phyloP scores from a whole-genome alignment of 2,113 vertebrate species.

The Phoenicopterus ruber region DNA sequence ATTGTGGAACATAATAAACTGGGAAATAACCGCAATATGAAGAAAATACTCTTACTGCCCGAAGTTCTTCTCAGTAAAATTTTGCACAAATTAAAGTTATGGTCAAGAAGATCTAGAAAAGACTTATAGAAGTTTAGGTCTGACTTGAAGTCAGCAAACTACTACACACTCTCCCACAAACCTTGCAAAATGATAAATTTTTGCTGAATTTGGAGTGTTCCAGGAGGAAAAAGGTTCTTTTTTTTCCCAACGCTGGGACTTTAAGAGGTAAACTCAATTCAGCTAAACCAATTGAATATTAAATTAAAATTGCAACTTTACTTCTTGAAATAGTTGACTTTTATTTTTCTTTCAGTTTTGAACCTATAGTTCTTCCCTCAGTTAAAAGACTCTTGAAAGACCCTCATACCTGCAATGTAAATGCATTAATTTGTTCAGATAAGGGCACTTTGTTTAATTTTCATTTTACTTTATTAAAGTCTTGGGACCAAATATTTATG shows the following conservation, averaged over 20 bases:
- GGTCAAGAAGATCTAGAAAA: not conserved
- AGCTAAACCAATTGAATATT: not conserved
- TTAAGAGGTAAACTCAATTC: not conserved
- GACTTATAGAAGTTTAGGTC: not conserved
- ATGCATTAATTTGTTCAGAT: not conserved
- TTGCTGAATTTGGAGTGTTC: not conserved
- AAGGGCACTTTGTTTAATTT: constrained; percentile 1
- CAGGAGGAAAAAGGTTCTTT: not conserved
- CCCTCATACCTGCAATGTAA: not conserved
- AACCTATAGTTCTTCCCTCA: not conserved
- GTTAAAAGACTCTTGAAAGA: not conserved
- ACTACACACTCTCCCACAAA: not conserved
- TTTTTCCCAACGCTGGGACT: not conserved
- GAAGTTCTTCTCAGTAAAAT: not conserved
- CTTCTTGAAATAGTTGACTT: not conserved
- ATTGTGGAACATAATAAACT: not conserved
- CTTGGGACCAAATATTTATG: not conserved
- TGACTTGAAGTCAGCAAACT: not conserved
- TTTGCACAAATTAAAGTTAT: not conserved
- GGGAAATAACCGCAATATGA: not conserved
- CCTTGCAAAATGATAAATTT: not conserved
- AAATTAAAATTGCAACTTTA: not conserved
- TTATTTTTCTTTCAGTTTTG: not conserved
- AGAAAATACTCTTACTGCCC: not conserved
- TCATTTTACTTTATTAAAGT: not conserved